Conservation (phyloP, 2,797 vertebrate genomes). For the Neopelma chrysocephalum region DNA sequence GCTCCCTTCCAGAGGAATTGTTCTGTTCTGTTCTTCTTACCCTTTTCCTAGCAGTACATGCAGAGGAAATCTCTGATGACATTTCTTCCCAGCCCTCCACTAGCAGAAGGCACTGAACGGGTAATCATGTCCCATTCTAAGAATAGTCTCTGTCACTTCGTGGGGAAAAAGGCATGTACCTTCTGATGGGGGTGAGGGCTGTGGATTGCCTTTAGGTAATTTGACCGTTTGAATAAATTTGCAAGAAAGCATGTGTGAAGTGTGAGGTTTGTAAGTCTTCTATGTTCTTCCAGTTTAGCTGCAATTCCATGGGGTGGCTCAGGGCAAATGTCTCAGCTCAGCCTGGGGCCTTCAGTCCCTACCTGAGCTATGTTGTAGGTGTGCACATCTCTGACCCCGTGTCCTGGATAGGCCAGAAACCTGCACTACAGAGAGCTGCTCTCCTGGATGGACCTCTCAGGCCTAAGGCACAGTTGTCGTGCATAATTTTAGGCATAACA, state of each 20-base stretch:
- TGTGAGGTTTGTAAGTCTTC: neutral
- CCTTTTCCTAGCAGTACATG: neutral
- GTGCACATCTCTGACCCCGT: neutral
- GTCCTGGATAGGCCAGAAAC: neutral
- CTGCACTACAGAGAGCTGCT: neutral
- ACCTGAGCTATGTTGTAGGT: accelerated
- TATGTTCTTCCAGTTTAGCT: neutral
- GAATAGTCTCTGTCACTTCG: neutral
- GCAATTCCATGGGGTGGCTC: neutral
- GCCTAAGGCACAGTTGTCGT: neutral
- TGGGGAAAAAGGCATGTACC: neutral
- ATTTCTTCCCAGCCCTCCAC: neutral
- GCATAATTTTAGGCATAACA: neutral
- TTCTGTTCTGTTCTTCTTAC: neutral
- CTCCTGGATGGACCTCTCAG: neutral
- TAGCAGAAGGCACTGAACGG: neutral
- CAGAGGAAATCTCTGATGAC: neutral
- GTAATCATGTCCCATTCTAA: neutral
- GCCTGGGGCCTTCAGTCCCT: neutral
- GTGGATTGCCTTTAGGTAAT: neutral
- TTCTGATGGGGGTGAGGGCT: neutral
- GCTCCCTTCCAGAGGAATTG: neutral
- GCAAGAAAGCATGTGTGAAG: accelerated
- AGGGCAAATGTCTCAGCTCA: neutral
- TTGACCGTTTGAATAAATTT: neutral